Conservation (phyloP, 2,113 vertebrate genomes). For the Monopterus albus region DNA sequence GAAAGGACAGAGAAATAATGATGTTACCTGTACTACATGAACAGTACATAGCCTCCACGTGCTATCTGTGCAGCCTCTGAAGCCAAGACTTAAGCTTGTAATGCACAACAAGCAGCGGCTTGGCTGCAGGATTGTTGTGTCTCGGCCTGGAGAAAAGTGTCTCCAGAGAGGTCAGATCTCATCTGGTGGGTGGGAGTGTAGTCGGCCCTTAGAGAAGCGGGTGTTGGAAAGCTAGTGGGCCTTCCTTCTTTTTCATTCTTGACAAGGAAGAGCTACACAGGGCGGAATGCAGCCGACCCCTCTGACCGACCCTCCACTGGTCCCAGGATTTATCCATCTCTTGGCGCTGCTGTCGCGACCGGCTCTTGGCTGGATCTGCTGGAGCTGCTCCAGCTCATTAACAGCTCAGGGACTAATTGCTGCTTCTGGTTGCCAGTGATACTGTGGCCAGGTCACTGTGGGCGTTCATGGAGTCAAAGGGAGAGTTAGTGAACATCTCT, state of each 20-base stretch:
- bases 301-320: too few relatives aligned
- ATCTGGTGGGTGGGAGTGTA: not conserved
- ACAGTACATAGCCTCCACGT: too few relatives aligned
- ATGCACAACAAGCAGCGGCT: too few relatives aligned
- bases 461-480: slow-evolving; percentile 30
- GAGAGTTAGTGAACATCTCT: not conserved
- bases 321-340: slow-evolving; percentile 11
- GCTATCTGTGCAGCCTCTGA: too few relatives aligned
- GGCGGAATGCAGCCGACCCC: not conserved
- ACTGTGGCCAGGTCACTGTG: slow-evolving; percentile 46
- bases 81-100: too few relatives aligned
- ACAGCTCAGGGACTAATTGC: slow-evolving; percentile 46
- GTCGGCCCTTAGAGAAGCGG: too few relatives aligned
- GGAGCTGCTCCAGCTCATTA: slow-evolving; percentile 60
- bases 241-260: too few relatives aligned
- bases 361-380: slow-evolving; percentile 16
- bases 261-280: not conserved
- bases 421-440: slow-evolving; percentile 37
- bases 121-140: not conserved
- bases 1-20: too few relatives aligned
- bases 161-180: not conserved
- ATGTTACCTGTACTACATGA: too few relatives aligned
- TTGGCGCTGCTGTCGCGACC: not conserved
- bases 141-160: not conserved
- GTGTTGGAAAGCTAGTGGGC: too few relatives aligned